Evolutionary conservation across 2,888 invertebrate species (phyloP).

Genomic region (Carcina quercana): DNA sequence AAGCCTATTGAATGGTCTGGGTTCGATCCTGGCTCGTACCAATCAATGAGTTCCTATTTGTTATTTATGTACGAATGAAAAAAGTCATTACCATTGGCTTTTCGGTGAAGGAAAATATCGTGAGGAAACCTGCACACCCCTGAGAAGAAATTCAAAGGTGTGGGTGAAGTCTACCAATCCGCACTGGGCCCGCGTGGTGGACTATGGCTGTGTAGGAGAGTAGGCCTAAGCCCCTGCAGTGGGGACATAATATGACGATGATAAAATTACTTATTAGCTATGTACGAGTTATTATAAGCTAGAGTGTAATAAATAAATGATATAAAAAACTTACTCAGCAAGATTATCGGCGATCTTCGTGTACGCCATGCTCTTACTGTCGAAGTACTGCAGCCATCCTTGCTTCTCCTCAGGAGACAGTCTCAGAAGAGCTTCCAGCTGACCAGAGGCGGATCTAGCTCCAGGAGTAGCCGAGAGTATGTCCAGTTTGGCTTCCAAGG

Average conservation of each 20-base stretch:
- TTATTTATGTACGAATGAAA: too few species aligned
- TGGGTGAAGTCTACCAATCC: not conserved
- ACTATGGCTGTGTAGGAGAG: not conserved
- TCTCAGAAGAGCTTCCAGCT: slow-evolving; percentile 45
- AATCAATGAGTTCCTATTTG: too few species aligned
- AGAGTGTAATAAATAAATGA: too few species aligned
- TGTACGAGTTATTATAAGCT: too few species aligned
- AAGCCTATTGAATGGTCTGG: too few species aligned
- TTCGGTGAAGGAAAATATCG: too few species aligned
- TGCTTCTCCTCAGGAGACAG: slow-evolving; percentile 44
- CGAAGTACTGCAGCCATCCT: slow-evolving; percentile 50
- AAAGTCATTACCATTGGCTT: too few species aligned
- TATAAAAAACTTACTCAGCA: slow-evolving; percentile 48
- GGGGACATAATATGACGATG: not conserved
- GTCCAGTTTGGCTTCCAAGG: slow-evolving; percentile 41
- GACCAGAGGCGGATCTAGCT: slow-evolving; percentile 30
- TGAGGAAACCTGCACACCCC: too few species aligned
- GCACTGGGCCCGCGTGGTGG: not conserved
- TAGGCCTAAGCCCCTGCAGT: not conserved
- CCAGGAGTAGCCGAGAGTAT: slow-evolving; percentile 41
- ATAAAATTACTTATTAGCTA: not conserved
- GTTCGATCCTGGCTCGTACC: too few species aligned
- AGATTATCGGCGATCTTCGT: slow-evolving; percentile 48
- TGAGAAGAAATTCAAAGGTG: not conserved
- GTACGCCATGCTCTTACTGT: slow-evolving; percentile 34